Evolutionary conservation across 1,140 invertebrate genomes (phyloP).

Genomic region (Drosophila pruinosa): DNA sequence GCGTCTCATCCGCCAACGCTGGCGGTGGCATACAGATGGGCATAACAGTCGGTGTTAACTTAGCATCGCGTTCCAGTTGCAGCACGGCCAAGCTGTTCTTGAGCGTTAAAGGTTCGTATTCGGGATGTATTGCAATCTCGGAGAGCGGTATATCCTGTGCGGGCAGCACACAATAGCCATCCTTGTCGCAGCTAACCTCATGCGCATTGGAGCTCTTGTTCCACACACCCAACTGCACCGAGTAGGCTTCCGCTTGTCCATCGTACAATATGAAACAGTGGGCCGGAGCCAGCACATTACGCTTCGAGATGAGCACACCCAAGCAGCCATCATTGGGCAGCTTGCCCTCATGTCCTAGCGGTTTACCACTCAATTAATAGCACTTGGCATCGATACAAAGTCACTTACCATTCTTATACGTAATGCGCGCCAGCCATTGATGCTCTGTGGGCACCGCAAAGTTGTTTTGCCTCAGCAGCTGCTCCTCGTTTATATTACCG

Average conservation of each 20-base stretch:
- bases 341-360: conserved; percentile 45
- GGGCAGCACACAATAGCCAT: conserved; percentile 58
- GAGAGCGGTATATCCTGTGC: conserved; percentile 57
- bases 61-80: conserved; percentile 46
- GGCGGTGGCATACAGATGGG: conserved; percentile 64
- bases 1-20: conserved; percentile 29
- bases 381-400: not conserved
- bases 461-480: conserved; percentile 19
- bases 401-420: conserved; percentile 45
- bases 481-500: conserved; percentile 33
- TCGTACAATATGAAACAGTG: conserved; percentile 61
- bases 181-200: conserved; percentile 27
- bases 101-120: conserved; percentile 55
- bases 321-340: conserved; percentile 39
- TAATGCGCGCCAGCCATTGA: conserved; percentile 59
- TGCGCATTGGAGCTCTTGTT: conserved; percentile 42
- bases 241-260: conserved; percentile 41
- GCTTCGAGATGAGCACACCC: conserved; percentile 55
- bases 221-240: conserved; percentile 63
- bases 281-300: conserved; percentile 57
- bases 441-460: conserved; percentile 60
- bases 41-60: conserved; percentile 48
- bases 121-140: conserved; percentile 61
- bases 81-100: conserved; percentile 60
- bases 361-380: not conserved